Conservation (phyloP, 2,888 invertebrate species). For the Polydrusus cervinus region DNA sequence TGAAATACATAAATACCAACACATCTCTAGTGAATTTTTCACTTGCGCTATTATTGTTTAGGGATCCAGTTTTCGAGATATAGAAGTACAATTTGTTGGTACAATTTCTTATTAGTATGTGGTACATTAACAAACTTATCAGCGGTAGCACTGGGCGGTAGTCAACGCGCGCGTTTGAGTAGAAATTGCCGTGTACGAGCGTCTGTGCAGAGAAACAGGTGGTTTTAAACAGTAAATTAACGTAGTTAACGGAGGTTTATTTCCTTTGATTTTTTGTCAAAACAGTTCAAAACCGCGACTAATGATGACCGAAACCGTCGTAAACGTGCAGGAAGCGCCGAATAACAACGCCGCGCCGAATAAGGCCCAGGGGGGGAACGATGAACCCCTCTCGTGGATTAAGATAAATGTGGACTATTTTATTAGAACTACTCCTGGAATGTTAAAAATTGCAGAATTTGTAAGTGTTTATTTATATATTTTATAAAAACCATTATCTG, state of each 20-base stretch:
- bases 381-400: constrained; percentile 80
- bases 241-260: background rate
- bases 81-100: too few relatives aligned
- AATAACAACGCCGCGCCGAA: constrained; percentile 68
- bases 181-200: constrained; percentile 38
- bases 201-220: constrained; percentile 44
- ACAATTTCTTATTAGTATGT: too few relatives aligned
- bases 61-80: too few relatives aligned
- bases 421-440: constrained; percentile 85
- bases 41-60: too few relatives aligned
- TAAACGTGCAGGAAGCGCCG: constrained; percentile 83
- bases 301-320: constrained; percentile 90
- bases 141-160: background rate
- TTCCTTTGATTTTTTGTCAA: background rate
- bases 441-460: constrained; percentile 86
- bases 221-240: constrained; percentile 32
- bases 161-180: constrained; percentile 31
- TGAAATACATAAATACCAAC: too few relatives aligned
- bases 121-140: too few relatives aligned
- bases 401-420: constrained; percentile 87
- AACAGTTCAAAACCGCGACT: constrained; percentile 23
- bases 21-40: too few relatives aligned
- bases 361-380: constrained; percentile 64
- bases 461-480: constrained; percentile 70
- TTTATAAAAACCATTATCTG: background rate